Conservation (phyloP, 2,797 vertebrate species). For the Dermochelys coriacea region DNA sequence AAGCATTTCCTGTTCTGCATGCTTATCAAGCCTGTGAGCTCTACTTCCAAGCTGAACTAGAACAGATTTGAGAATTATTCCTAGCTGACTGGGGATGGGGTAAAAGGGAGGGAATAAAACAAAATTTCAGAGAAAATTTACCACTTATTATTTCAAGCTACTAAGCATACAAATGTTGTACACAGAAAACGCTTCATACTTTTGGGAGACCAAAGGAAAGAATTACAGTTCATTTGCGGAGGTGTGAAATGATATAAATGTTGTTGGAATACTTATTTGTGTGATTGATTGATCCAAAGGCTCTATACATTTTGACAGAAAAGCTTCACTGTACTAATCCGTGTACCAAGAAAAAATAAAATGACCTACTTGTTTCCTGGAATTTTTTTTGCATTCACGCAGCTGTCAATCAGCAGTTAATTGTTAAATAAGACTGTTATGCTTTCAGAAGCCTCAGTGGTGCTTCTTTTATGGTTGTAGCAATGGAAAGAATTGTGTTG, state of each 20-base stretch:
- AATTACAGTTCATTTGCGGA: conserved; percentile 49
- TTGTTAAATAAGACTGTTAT: background rate
- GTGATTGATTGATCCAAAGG: background rate
- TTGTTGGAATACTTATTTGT: conserved; percentile 47
- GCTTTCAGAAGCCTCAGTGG: background rate
- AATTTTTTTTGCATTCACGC: background rate
- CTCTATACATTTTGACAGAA: background rate
- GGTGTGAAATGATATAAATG: conserved; percentile 24
- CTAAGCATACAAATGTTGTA: conserved; percentile 33
- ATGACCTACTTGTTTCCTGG: conserved; percentile 25
- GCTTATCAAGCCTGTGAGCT: conserved; percentile 74
- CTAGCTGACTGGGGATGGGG: conserved; percentile 38
- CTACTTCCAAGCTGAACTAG: conserved; percentile 67
- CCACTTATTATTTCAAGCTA: conserved; percentile 45
- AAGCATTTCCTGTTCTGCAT: conserved; percentile 79
- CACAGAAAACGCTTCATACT: conserved; percentile 47
- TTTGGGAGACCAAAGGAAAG: conserved; percentile 33
- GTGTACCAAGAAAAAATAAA: background rate
- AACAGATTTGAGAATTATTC: conserved; percentile 75
- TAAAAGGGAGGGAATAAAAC: conserved; percentile 28
- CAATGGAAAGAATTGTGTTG: background rate
- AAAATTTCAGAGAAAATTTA: conserved; percentile 48
- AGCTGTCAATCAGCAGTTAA: background rate
- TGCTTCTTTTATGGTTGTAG: background rate
- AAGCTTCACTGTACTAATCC: conserved; percentile 3